Evolutionary conservation across 2,888 invertebrate species (phyloP).

Genomic region (Lomographa bimaculata): DNA sequence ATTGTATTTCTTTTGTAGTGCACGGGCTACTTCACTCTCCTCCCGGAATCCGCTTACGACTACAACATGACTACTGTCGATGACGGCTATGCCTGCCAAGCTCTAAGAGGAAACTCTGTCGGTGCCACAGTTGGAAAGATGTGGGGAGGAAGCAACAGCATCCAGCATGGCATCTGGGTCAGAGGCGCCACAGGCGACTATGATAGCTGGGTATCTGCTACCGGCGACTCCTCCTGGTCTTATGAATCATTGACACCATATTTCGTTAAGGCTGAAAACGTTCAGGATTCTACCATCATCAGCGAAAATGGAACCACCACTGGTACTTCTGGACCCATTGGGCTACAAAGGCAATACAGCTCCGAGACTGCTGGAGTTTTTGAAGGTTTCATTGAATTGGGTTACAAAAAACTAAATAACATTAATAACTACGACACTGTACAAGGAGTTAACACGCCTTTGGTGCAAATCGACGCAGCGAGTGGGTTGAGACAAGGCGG

Average conservation of each 20-base stretch:
- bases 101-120: slow-evolving; percentile 16
- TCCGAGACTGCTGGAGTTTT: slow-evolving; percentile 23
- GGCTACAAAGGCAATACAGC: slow-evolving; percentile 32
- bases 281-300: slow-evolving; percentile 34
- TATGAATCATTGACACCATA: slow-evolving; percentile 40
- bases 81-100: slow-evolving; percentile 38
- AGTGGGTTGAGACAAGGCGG: slow-evolving; percentile 35
- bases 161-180: slow-evolving; percentile 41
- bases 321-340: slow-evolving; percentile 39
- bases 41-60: slow-evolving; percentile 36
- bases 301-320: slow-evolving; percentile 19
- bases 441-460: slow-evolving; percentile 30
- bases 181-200: slow-evolving; percentile 42
- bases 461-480: slow-evolving; percentile 32
- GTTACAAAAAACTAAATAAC: slow-evolving; percentile 16
- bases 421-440: slow-evolving; percentile 37
- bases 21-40: slow-evolving; percentile 36
- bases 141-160: slow-evolving; percentile 50
- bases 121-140: slow-evolving; percentile 46
- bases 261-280: slow-evolving; percentile 45
- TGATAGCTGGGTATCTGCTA: slow-evolving; percentile 38
- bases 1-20: slow-evolving; percentile 39
- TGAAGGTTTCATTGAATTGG: slow-evolving; percentile 35
- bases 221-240: slow-evolving; percentile 41
- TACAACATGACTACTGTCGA: slow-evolving; percentile 40